Percentiles rank a stretch among this genome's conserved stretches.
These are phyloP conservation scores for Sturnus vulgaris DNA, from an alignment of 2,113 vertebrate genomes.

Conservation along the genomic window DNA sequence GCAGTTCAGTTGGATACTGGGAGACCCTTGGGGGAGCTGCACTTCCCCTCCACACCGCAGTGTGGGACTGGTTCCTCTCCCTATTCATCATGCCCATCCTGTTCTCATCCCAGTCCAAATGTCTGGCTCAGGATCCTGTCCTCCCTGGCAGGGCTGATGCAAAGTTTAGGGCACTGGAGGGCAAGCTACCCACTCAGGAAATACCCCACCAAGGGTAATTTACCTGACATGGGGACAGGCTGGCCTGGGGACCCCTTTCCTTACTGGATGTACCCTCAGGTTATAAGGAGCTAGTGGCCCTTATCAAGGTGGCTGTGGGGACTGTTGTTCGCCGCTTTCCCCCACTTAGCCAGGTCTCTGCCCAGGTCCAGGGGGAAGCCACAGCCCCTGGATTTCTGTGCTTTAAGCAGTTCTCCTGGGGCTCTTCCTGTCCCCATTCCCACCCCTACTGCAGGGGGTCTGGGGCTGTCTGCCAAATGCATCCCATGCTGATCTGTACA, in stretches of 20 bases:
- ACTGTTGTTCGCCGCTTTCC: neutral
- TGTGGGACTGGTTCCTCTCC: neutral
- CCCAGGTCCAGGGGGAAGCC: neutral
- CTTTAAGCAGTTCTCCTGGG: neutral
- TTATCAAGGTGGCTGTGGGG: rapidly evolving
- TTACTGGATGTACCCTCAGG: neutral
- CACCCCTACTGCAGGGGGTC: neutral
- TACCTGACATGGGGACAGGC: neutral
- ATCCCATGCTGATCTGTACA: neutral
- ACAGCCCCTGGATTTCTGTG: neutral
- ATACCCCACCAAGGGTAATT: neutral
- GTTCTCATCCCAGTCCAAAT: neutral
- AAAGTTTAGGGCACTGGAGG: neutral
- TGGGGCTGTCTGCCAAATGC: neutral
- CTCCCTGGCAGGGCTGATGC: neutral
- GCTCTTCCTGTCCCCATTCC: neutral
- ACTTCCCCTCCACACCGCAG: neutral
- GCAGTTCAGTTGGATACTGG: neutral
- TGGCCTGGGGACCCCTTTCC: neutral
- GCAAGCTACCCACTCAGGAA: neutral
- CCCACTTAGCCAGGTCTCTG: neutral
- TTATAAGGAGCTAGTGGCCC: neutral
- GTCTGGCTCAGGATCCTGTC: neutral
- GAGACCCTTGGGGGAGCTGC: neutral
- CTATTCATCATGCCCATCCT: neutral